Conservation (phyloP, 1,140 invertebrate species). For the Ceratosolen solmsi region DNA sequence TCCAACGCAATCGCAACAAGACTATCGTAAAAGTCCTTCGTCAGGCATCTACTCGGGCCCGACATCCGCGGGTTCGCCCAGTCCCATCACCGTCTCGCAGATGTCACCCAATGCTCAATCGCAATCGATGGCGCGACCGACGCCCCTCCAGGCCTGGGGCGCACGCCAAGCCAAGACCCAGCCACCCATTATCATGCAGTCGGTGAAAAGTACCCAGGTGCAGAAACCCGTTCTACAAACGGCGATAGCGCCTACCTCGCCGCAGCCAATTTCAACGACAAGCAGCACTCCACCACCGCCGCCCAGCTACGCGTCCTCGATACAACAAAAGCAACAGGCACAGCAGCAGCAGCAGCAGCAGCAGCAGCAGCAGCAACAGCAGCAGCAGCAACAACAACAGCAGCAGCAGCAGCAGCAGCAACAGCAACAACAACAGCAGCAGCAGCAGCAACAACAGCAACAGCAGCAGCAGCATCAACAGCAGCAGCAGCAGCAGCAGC, state of each 20-base stretch:
- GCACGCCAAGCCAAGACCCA: slow-evolving; percentile 88
- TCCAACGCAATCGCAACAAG: slow-evolving; percentile 85
- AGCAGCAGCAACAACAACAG: slow-evolving; percentile 74
- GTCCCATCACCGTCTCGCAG: slow-evolving; percentile 83
- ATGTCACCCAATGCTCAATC: slow-evolving; percentile 74
- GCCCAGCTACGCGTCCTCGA: slow-evolving; percentile 85
- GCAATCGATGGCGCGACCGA: slow-evolving; percentile 78
- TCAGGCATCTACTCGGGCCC: slow-evolving; percentile 87
- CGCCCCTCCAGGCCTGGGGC: slow-evolving; percentile 84
- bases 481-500: slow-evolving; percentile 64
- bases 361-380: slow-evolving; percentile 55
- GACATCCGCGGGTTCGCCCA: slow-evolving; percentile 86
- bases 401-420: slow-evolving; percentile 59
- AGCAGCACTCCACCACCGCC: slow-evolving; percentile 79
- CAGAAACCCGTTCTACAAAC: slow-evolving; percentile 95
- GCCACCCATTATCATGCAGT: slow-evolving; percentile 95
- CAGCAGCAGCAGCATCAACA: slow-evolving; percentile 68
- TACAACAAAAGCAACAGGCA: slow-evolving; percentile 80
- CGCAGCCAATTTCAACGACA: slow-evolving; percentile 75
- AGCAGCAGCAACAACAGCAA: slow-evolving; percentile 78
- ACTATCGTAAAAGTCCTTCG: slow-evolving; percentile 84
- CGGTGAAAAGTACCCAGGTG: slow-evolving; percentile 94
- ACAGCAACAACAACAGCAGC: slow-evolving; percentile 75
- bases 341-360: slow-evolving; percentile 70
- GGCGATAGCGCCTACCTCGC: slow-evolving; percentile 89